phyloP scores from a whole-genome alignment of 2,888 invertebrate species.

The Petrolisthes manimaculis region DNA sequence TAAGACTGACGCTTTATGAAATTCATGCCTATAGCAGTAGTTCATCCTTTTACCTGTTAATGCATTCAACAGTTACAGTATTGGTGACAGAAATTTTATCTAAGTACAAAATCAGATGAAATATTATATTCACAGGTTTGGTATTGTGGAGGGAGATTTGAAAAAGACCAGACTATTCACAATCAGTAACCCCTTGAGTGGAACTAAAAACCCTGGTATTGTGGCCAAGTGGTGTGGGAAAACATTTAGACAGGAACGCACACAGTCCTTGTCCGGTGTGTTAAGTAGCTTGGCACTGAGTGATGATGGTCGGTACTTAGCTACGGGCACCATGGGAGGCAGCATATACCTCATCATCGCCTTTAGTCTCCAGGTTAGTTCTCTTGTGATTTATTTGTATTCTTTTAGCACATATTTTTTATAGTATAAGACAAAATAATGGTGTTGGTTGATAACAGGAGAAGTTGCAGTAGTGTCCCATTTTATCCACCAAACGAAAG shows the following conservation, averaged over 20 bases:
- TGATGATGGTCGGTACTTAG: conserved; percentile 92
- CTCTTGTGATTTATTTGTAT: not conserved
- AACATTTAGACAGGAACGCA: conserved; percentile 44
- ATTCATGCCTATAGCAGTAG: no score
- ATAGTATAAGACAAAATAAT: no score
- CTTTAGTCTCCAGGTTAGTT: conserved; percentile 83
- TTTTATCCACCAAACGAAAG: no score
- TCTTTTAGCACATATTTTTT: not conserved
- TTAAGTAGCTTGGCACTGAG: conserved; percentile 87
- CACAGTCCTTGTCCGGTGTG: conserved; percentile 75
- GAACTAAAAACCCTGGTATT: conserved; percentile 76
- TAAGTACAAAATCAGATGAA: not conserved
- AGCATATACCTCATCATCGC: conserved; percentile 90
- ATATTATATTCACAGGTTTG: conserved; percentile 74
- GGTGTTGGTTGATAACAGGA: no score
- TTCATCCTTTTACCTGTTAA: no score
- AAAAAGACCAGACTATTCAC: conserved; percentile 74
- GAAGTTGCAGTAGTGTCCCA: no score
- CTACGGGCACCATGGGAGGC: conserved; percentile 92
- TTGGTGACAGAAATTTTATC: not conserved
- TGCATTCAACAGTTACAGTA: no score
- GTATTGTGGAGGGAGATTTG: conserved; percentile 79
- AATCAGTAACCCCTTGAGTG: conserved; percentile 82
- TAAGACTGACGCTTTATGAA: no score
- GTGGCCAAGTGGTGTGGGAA: conserved; percentile 82